Conservation (phyloP, 2,888 invertebrate species). For the Tachina lurida region DNA sequence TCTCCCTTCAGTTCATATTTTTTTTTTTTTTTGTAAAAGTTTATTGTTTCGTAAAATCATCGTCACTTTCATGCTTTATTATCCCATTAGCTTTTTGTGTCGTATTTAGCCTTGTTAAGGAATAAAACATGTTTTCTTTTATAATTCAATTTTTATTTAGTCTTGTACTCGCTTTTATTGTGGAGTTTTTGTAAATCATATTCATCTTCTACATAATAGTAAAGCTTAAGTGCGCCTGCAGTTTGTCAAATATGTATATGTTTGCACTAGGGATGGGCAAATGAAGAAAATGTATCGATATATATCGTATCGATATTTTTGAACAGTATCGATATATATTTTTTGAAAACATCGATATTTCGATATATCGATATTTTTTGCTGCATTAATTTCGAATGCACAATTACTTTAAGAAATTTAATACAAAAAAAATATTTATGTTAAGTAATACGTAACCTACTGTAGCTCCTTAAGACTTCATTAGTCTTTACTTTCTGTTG, state of each 20-base stretch:
- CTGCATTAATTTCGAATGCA: too few species aligned
- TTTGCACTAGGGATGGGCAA: too few species aligned
- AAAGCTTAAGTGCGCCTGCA: not conserved
- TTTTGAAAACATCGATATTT: too few species aligned
- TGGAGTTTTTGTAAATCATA: conserved; percentile 47
- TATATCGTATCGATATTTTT: too few species aligned
- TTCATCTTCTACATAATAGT: conserved; percentile 23
- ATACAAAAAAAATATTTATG: too few species aligned
- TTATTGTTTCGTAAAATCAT: conserved; percentile 68
- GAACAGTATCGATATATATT: too few species aligned
- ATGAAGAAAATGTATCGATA: not conserved
- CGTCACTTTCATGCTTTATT: conserved; percentile 68
- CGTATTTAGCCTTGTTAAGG: conserved; percentile 63
- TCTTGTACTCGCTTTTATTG: conserved; percentile 17
- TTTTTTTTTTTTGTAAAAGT: conserved; percentile 32
- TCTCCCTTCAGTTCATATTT: not conserved
- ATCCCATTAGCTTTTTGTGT: conserved; percentile 66
- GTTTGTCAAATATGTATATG: not conserved
- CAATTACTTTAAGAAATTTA: too few species aligned
- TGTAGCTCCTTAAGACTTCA: too few species aligned
- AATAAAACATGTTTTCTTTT: conserved; percentile 65
- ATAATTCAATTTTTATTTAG: conserved; percentile 49
- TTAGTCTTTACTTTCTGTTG: too few species aligned
- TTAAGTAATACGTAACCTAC: too few species aligned
- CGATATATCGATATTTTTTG: too few species aligned